Evolutionary conservation across 2,113 vertebrate species (phyloP), one percentile per base, ranked within the genome.

Genomic region (Crotalus helleri): DNA sequence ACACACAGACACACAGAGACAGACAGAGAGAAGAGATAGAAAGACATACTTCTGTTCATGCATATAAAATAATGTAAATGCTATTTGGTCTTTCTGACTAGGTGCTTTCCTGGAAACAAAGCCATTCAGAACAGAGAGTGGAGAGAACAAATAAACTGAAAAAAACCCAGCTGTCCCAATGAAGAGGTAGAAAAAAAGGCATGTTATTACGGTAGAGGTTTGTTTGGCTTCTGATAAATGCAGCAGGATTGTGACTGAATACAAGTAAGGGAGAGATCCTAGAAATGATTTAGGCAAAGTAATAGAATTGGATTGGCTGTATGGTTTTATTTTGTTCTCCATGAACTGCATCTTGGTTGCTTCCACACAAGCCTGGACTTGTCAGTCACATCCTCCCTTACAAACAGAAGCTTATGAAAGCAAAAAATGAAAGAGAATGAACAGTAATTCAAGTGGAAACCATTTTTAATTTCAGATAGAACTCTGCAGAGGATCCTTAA

Each of bases 151-250:
- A 92, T 12, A 89, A 59, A 58, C 11, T 44, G 74, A 9, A 57
- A 53, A 89, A 87, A 88, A 0, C 69, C 92, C 90, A 51, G 44
- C 51, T 15, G 51, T 59, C 49, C 8, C 3, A 9, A 7, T 74
- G 49, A 69, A 92, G 17, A 39, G 51, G 54, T 6, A 92, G 39
- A 94, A 64, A 95, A 87, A n/a, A 58, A 74, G 39, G 39, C 26
- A 44, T 5, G 33, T 54, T 89, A 44, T 85, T 59, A 2, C 12
- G 17, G 39, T 7, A 51, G 1, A 10, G 44, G 69, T 74, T 90
- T 51, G 44, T 85, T 93, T 57, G 1, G 88, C 69, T 61, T 93
- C 92, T 90, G 88, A 93, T 59, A 85, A 93, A 90, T 93, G 92
- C 29, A 46, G 74, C 55, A 58, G 54, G 88, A 29, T 8, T 58